Evolutionary conservation across 23 tunicate genomes (phyloP).

Genomic region (Trididemnum nubilum): DNA sequence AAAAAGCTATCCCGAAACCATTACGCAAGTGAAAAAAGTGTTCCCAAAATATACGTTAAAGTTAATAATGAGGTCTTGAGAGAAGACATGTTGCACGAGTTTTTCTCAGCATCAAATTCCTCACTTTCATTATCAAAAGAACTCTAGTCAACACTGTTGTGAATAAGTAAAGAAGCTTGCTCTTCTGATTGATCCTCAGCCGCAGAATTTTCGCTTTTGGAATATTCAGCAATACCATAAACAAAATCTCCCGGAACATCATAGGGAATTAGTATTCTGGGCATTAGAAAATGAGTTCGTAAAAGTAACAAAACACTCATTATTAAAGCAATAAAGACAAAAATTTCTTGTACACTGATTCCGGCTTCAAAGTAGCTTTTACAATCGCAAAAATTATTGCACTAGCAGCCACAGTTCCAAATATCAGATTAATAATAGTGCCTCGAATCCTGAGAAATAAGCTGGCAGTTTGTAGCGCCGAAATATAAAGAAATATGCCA

Average conservation of each 20-base stretch:
- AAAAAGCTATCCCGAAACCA: background rate
- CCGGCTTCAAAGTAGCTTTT: conserved; percentile 6
- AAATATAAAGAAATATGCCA: background rate
- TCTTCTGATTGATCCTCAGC: background rate
- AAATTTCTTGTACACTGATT: background rate
- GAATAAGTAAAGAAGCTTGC: no score
- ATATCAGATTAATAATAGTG: background rate
- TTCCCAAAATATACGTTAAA: background rate
- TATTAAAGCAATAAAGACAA: background rate
- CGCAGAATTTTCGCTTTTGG: background rate
- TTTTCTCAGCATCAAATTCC: background rate
- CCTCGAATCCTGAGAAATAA: conserved; percentile 9
- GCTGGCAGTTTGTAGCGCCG: background rate
- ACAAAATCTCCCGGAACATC: conserved; percentile 4
- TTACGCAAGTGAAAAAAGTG: background rate
- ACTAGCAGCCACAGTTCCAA: background rate
- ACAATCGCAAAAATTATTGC: background rate
- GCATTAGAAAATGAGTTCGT: conserved; percentile 22
- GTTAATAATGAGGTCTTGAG: background rate
- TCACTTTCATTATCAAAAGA: no score
- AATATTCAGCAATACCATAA: conserved; percentile 5
- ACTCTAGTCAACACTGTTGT: no score
- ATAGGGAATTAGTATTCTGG: conserved; percentile 5
- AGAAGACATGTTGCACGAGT: background rate
- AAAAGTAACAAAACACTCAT: background rate